These are phyloP conservation scores for Idaea dimidiata DNA, from an alignment of 2,888 invertebrate species.

Conservation along the genomic window DNA sequence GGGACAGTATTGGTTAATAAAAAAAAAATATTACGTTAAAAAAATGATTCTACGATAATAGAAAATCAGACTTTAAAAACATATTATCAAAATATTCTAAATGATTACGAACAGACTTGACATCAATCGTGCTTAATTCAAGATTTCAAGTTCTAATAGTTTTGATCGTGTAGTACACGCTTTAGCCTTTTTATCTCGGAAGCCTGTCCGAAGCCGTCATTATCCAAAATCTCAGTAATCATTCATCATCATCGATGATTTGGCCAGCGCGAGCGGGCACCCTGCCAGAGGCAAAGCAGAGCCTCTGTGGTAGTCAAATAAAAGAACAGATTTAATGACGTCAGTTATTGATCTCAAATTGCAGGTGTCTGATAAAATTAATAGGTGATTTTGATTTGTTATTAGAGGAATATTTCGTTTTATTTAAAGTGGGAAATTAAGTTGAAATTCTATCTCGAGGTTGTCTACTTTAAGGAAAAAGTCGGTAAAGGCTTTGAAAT, in stretches of 20 bases:
- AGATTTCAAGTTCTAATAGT: neutral
- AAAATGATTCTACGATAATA: too few relatives aligned
- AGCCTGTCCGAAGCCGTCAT: constrained; percentile 62
- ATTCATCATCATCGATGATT: constrained; percentile 75
- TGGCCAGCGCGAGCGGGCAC: constrained; percentile 60
- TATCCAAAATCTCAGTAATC: constrained; percentile 76
- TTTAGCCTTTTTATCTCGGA: constrained; percentile 52
- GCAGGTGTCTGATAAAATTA: constrained; percentile 26
- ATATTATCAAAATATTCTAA: too few relatives aligned
- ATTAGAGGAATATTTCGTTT: constrained; percentile 17
- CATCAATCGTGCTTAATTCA: neutral
- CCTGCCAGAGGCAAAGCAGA: constrained; percentile 59
- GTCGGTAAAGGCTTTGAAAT: too few relatives aligned
- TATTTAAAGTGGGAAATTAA: neutral
- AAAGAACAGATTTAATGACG: constrained; percentile 46
- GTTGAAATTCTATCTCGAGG: neutral
- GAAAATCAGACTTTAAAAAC: too few relatives aligned
- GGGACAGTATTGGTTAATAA: too few relatives aligned
- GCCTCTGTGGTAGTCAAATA: constrained; percentile 61
- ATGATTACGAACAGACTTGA: neutral
- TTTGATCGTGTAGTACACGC: neutral
- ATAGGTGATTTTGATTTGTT: constrained; percentile 18
- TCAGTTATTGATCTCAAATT: constrained; percentile 33
- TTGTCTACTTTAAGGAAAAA: too few relatives aligned
- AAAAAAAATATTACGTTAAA: too few relatives aligned